Evolutionary conservation across 2,888 invertebrate species (phyloP).

Genomic region (Diploptera punctata): DNA sequence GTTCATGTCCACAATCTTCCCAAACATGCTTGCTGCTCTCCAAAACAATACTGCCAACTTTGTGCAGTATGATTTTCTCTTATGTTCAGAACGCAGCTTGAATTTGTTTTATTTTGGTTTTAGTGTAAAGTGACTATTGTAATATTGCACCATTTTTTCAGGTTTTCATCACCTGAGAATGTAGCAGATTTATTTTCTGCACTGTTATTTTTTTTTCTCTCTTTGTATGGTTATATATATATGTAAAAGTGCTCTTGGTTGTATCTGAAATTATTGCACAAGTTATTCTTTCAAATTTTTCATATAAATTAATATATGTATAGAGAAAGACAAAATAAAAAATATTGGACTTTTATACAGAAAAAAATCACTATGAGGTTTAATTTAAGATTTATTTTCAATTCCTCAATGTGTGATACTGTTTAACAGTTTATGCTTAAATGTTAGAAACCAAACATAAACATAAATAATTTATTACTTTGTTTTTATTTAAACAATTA

Average conservation of each 20-base stretch:
- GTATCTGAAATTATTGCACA: slow-evolving; percentile 10
- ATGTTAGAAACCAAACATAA: too few relatives aligned
- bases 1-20: slow-evolving; percentile 25
- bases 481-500: too few relatives aligned
- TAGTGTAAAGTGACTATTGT: not conserved
- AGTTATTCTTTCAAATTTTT: not conserved
- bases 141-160: not conserved
- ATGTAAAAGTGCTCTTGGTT: not conserved
- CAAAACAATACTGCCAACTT: slow-evolving; percentile 2
- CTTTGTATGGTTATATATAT: too few relatives aligned
- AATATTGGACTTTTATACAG: too few relatives aligned
- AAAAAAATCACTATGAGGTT: too few relatives aligned
- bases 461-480: too few relatives aligned
- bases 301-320: not conserved
- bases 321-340: too few relatives aligned
- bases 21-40: slow-evolving; percentile 32
- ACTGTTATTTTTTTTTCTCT: not conserved
- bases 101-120: not conserved
- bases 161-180: not conserved
- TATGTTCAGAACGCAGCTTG: not conserved
- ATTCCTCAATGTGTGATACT: too few relatives aligned
- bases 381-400: too few relatives aligned
- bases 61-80: not conserved
- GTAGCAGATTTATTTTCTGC: slow-evolving; percentile 1
- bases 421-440: too few relatives aligned